A percentile compares a stretch with the other conserved stretches of the same genome.
These are phyloP conservation scores for Gastrophryne carolinensis DNA, from an alignment of 2,797 vertebrate genomes.

Conservation along the genomic window DNA sequence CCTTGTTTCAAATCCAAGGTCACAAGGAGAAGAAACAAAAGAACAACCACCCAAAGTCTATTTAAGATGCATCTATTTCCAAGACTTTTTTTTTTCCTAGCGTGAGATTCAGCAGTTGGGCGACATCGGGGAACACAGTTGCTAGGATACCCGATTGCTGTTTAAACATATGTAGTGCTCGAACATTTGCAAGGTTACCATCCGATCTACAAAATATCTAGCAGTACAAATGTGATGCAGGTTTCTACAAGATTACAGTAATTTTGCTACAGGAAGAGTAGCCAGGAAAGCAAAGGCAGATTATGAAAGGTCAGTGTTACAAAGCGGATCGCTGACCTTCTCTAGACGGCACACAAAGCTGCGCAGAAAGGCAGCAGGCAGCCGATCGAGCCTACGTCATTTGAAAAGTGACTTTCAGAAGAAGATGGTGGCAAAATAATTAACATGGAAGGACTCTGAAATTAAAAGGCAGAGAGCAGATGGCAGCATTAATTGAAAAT, in stretches of 20 bases:
- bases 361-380: neutral
- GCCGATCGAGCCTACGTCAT: neutral
- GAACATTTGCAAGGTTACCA: neutral
- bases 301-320: conserved; percentile 10
- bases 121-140: conserved; percentile 29
- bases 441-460: conserved; percentile 10
- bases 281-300: neutral
- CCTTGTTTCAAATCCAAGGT: neutral
- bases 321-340: conserved; percentile 11
- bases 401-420: conserved; percentile 39
- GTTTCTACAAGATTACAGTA: neutral
- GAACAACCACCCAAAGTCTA: neutral
- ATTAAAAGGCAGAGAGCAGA: conserved; percentile 34
- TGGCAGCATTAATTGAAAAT: neutral
- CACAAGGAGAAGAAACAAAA: neutral
- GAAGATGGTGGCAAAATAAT: conserved; percentile 23
- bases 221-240: neutral
- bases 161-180: neutral
- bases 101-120: conserved; percentile 1
- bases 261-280: conserved; percentile 7
- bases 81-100: neutral
- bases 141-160: conserved; percentile 33
- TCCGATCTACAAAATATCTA: neutral
- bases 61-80: neutral
- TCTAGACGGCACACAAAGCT: neutral